Base-by-base conservation (phyloP, 2,797 vertebrate species). In the Fistularia tabacaria region DNA sequence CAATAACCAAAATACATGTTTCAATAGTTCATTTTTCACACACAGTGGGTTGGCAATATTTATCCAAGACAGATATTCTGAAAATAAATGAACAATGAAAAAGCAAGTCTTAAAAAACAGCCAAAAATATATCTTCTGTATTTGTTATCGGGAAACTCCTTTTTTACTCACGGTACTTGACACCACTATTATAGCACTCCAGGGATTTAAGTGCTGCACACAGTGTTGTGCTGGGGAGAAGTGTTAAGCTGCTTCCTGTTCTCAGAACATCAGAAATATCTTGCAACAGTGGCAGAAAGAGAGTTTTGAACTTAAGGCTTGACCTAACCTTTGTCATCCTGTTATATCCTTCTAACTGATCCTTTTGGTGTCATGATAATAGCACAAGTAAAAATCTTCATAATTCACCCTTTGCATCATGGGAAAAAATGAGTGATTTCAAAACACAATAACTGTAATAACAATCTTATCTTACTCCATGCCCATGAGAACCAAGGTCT, bases 251-350 rank as follows among this genome's bases (percentile, higher is more conserved):
- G 54, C 64, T 77, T 79, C 73, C 69, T 68, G 66, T 84, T 89
- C 79, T 73, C 77, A 86, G 76, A 70, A 78, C 49, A 65, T 49
- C 46, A 44, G 49, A 40, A 71, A 10, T 73, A 62, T 75, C 74
- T 60, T 77, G 75, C 80, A 79, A 57, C 66, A 49, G 25, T 25
- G 25, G 25, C 25, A 66, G 52, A 52, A 9, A 15, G 42, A 41
- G 51, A 63, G 59, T 46, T 74, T 59, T 79, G 67, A 80, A 77
- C 72, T 76, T 59, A 12, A 49, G 67, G 44, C 51, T 57, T 74
- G 73, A 80, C 71, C 53, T 70, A 51, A 81, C 65, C 66, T 71
- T 69, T 73, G 52, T 49, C 59, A 71, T 40, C 37, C 43, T 48
- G 43, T 36, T 59, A 38, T 44, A 43, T 44, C 54, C 46, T 14